Base-by-base conservation (phyloP, 1,140 invertebrate genomes). In the Laupala kohalensis region DNA sequence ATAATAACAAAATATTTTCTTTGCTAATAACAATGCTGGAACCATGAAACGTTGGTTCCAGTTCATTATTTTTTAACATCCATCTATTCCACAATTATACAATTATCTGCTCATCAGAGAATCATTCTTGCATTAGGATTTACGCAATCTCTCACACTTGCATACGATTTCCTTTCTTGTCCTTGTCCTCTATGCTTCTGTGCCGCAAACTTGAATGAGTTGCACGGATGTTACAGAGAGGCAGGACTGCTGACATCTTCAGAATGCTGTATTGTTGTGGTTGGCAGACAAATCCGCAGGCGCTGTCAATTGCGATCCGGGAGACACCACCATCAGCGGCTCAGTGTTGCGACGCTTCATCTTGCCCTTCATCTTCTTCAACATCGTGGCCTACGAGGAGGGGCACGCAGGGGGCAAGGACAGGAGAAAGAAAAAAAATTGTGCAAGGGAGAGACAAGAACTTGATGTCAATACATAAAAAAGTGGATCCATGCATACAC, bases 261-360 rank as follows among this genome's bases (percentile, higher is more conserved):
- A 81, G 75, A 81, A 81, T 19, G 75, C 79, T 25, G 78, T 77
- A 74, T 80, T 79, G 74, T 78, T 77, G 25, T 77, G 77, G 70
- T 81, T 79, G 64, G 79, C 78, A 63, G 79, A 77, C 66, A 82
- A 77, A 6, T 84, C 78, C 63, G 84, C 82, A 71, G 84, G 80
- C 75, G 85, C 81, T 74, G 87, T 82, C 62, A 84, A 81, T 75
- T 83, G 83, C 12, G 80, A 77, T 25, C 80, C 77, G 81, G 89
- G 85, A 6, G 91, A 90, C 64, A 90, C 87, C 69, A 91, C 87
- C 82, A 96, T 96, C 72, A 89, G 90, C 73, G 95, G 92, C 84
- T 94, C 92, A 73, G 94, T 96, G 83, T 96, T 95, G 78, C 94
- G 88, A 73, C 94, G 86, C 84, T 94, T 95, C 86, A 96, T 95